Conservation (phyloP, 2,113 vertebrate species). For the Herpailurus yagouaroundi region DNA sequence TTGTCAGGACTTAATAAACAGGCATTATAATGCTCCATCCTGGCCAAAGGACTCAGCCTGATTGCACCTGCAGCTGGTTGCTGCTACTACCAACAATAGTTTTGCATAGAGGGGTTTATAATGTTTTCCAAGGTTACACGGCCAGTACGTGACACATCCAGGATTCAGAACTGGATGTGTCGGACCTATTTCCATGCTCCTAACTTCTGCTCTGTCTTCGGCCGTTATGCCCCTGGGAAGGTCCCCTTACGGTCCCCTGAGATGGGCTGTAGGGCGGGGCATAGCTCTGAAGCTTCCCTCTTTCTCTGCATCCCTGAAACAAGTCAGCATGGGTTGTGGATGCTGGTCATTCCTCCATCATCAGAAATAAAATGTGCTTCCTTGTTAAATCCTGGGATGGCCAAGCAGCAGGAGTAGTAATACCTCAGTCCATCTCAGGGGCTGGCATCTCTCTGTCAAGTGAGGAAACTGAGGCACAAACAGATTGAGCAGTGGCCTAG, state of each 20-base stretch:
- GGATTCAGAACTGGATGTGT: not conserved
- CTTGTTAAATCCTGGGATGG: not conserved
- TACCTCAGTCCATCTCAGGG: not conserved
- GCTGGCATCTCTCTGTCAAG: not conserved
- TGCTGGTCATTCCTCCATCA: not conserved
- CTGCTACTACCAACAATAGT: not conserved
- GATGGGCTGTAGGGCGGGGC: not conserved
- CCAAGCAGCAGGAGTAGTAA: not conserved
- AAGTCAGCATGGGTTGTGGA: not conserved
- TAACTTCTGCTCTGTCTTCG: not conserved
- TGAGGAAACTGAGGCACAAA: not conserved
- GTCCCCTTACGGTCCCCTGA: no score
- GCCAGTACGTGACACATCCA: not conserved
- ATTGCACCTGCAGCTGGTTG: not conserved
- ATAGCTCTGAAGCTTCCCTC: not conserved
- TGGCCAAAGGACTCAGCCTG: not conserved
- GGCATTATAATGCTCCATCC: not conserved
- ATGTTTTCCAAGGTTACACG: not conserved
- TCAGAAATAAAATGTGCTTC: not conserved
- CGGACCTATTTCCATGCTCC: not conserved
- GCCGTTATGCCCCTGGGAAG: accelerated
- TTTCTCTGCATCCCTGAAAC: not conserved
- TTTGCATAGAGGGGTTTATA: not conserved
- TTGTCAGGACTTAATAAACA: not conserved
- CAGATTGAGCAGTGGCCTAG: not conserved